Base-by-base conservation (phyloP, 2,888 invertebrate species). In the Drosophila multiciliata region DNA sequence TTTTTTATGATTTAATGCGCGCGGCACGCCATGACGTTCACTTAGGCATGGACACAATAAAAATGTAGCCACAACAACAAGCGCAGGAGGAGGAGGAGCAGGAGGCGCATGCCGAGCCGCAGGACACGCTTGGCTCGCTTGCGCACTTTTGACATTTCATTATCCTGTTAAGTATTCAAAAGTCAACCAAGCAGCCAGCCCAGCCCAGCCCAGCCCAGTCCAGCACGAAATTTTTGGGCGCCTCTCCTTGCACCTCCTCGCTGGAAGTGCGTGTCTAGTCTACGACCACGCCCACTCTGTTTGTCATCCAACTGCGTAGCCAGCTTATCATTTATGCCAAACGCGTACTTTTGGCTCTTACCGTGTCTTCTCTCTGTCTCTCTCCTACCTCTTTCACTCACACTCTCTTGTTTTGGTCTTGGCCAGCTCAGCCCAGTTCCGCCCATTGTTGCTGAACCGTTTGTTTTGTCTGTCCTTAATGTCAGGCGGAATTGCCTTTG, bases 91-190 rank as follows among this genome's bases (percentile, higher is more conserved):
- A 60, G 55, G 29, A 57, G 53, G 6, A 36, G 54, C 33, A 20
- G 26, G 8, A 36, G 29, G 1, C 42, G 53, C 23, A 45, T 5
- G 8, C 1, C 15, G 23, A 29, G 53, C 42, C 52, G 74, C 72
- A 73, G 75, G 67, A 80, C 68, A 82, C 54, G 78, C 83, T 75
- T 84, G 80, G 80, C 87, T 78, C 87, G 38, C 55, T 72, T 85
- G 83, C 87, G 87, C 83, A 87, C 86, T 83, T 89, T 90, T 90
- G 90, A 89, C 90, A 89, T 90, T 90, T 90, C 90, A 90, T 90
- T 90, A 90, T 89, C 90, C 90, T 90, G 91, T 90, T 90, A 90
- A 85, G 89, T 88, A 90, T 90, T 89, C 90, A 89, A 89, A 90
- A 86, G 87, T 89, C 89, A 87, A 88, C 77, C 87, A 83, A 82